Percentiles rank a stretch among this genome's conserved stretches.
These are phyloP conservation scores for Drosophila hamatofila DNA, from an alignment of 2,888 invertebrate species.

Conservation along the genomic window DNA sequence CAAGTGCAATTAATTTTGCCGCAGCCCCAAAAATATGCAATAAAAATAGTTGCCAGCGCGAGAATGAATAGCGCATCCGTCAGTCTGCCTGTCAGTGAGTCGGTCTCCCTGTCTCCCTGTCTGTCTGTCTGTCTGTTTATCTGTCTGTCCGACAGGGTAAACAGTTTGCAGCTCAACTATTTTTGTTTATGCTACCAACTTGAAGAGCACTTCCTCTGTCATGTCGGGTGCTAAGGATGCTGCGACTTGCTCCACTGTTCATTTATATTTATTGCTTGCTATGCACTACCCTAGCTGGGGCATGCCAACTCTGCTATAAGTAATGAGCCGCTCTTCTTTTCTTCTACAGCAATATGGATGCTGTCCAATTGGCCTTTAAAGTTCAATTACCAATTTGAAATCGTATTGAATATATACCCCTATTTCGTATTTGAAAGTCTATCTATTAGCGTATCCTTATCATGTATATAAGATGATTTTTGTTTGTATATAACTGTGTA, in stretches of 20 bases:
- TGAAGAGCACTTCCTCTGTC: slow-evolving; percentile 43
- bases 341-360: too few relatives aligned
- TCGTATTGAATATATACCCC: too few relatives aligned
- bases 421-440: too few relatives aligned
- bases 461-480: too few relatives aligned
- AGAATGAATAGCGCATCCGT: slow-evolving; percentile 46
- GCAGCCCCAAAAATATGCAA: slow-evolving; percentile 70
- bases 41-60: slow-evolving; percentile 66
- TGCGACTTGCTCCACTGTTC: slow-evolving; percentile 42
- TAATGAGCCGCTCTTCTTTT: background rate
- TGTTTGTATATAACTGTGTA: too few relatives aligned
- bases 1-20: slow-evolving; percentile 73
- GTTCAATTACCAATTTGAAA: too few relatives aligned
- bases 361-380: too few relatives aligned
- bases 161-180: slow-evolving; percentile 19
- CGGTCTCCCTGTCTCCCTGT: background rate
- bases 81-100: background rate
- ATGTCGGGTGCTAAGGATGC: slow-evolving; percentile 47
- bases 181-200: slow-evolving; percentile 45
- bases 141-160: background rate
- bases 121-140: background rate
- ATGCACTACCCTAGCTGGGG: slow-evolving; percentile 16
- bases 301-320: background rate
- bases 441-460: too few relatives aligned
- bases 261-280: slow-evolving; percentile 68